A percentile compares a stretch with the other conserved stretches of the same genome.
phyloP scores from a whole-genome alignment of 2,797 vertebrate genomes.

The Apogon hyalosoma region DNA sequence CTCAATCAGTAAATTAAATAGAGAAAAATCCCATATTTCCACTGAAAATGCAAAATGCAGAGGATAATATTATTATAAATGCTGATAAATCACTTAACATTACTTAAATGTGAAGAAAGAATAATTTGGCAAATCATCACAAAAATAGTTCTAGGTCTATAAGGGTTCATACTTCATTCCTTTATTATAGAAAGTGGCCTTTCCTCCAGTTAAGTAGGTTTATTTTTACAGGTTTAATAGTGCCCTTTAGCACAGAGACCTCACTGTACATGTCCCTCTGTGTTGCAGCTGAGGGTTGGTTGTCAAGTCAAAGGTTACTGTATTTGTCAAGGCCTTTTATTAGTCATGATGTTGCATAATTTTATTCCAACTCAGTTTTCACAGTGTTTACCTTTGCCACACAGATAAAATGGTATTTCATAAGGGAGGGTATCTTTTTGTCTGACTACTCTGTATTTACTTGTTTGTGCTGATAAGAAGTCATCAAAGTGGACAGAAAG shows the following conservation, averaged over 20 bases:
- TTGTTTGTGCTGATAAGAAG: too few relatives aligned
- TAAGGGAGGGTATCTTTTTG: too few relatives aligned
- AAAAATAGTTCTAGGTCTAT: too few relatives aligned
- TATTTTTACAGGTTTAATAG: background rate
- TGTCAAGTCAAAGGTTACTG: constrained; percentile 37
- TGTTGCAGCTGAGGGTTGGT: constrained; percentile 25
- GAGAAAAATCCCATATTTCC: too few relatives aligned
- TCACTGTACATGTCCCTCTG: constrained; percentile 1
- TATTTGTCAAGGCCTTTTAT: rapidly evolving
- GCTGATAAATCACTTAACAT: too few relatives aligned
- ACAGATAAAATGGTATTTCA: background rate
- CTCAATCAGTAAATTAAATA: too few relatives aligned
- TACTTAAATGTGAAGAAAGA: too few relatives aligned
- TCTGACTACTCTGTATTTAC: too few relatives aligned
- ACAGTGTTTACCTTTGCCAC: background rate
- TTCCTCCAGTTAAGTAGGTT: constrained; percentile 1
- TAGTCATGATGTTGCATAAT: constrained; percentile 26
- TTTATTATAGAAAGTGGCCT: background rate
- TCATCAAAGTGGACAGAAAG: background rate
- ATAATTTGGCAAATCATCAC: too few relatives aligned
- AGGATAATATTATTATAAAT: too few relatives aligned
- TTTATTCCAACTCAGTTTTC: constrained; percentile 9
- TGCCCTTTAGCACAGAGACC: constrained; percentile 25
- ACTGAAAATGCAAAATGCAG: too few relatives aligned
- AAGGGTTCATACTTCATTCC: background rate